phyloP scores from a whole-genome alignment of 92 coral and sea anemone species.

The Porites divaricata region DNA sequence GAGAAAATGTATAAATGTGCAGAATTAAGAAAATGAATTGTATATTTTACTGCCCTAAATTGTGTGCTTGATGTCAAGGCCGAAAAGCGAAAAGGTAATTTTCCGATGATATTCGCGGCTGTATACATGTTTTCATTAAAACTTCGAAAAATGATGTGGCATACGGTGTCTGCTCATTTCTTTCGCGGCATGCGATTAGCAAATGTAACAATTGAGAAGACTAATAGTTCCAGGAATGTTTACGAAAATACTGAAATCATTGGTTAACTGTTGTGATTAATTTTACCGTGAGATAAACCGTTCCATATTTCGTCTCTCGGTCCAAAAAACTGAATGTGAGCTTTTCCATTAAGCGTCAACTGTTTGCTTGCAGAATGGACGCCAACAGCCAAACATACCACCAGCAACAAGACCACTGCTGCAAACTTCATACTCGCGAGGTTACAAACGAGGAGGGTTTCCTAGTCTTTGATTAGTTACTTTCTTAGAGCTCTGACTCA shows the following conservation, averaged over 20 bases:
- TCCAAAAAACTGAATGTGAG: slow-evolving; percentile 55
- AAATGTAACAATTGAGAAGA: neutral
- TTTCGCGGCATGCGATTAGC: neutral
- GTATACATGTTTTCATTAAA: no score
- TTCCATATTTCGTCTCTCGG: slow-evolving; percentile 66
- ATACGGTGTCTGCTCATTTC: neutral
- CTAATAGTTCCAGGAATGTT: no score
- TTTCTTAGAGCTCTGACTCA: neutral
- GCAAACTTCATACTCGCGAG: slow-evolving; percentile 16
- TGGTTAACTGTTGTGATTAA: no score
- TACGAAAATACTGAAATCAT: no score
- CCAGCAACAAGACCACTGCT: neutral
- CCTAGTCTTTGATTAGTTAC: neutral
- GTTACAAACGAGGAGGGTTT: neutral
- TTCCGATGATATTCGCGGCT: no score
- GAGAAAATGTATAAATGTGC: no score
- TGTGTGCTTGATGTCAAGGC: no score
- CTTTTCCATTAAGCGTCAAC: slow-evolving; percentile 60
- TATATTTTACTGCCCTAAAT: no score
- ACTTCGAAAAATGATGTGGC: no score
- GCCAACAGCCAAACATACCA: neutral
- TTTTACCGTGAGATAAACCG: slow-evolving; percentile 71
- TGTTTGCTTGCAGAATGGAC: slow-evolving; percentile 24
- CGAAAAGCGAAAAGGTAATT: no score
- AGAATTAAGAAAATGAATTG: no score